Base-by-base conservation (phyloP, 2,888 invertebrate genomes). In the Drosophila emarginata region DNA sequence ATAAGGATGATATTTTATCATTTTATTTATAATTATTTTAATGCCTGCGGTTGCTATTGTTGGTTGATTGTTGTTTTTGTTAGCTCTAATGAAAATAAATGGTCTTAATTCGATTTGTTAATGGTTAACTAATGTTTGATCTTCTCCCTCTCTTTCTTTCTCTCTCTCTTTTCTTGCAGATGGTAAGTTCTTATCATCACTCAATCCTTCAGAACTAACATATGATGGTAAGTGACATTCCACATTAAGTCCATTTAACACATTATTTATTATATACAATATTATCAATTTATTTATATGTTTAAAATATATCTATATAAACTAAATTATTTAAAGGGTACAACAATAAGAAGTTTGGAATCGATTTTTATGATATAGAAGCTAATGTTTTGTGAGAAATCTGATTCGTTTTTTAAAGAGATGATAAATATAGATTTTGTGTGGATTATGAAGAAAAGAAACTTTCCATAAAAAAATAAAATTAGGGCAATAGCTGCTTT, bases 131-230 rank as follows among this genome's bases (percentile, higher is more conserved):
- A 61, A 79, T 72, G 61, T 26, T 32, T 57, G 23, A 32, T 56
- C 50, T 63, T 67, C 23, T 62, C 53, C 54, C 52, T 18, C 39
- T 51, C 58, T 64, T 28, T 67, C 36, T 66, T 64, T 67, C 45
- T 72, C 5, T 74, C 61, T 78, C 37, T 79, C 32, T 89, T 36
- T 90, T 73, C 64, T 91, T 91, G 68, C 91, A 91, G 91, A 91
- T 91, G 91, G 91, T 91, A 91, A 91, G 91, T 91, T 90, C 91
- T 91, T 91, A 90, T 91, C 91, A 91, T 91, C 91, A 91, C 90
- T 91, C 90, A 91, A 91, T 90, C 91, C 91, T 91, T 89, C 91
- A 91, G 91, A 91, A 91, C 91, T 91, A 91, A 91, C 91, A 90
- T 91, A 91, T 80, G 91, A 91, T 90, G 91, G 91, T 91, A 91